Evolutionary conservation across 2,888 invertebrate species (phyloP).

Genomic region (Synanthedon vespiformis): DNA sequence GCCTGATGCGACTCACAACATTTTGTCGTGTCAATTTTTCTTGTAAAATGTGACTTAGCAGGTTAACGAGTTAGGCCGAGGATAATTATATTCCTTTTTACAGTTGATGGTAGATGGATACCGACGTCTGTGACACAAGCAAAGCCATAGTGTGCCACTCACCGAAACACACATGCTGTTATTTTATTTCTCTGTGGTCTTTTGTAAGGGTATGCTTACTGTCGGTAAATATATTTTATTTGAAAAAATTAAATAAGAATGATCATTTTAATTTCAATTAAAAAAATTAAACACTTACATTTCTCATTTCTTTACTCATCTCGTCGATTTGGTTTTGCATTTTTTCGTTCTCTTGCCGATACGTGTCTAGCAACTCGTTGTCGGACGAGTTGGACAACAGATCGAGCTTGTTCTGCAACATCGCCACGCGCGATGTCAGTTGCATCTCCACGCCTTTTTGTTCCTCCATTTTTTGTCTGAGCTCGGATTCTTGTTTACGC

Average conservation of each 20-base stretch:
- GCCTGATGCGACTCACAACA: too few relatives aligned
- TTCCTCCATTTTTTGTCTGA: slow-evolving; percentile 45
- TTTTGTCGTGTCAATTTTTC: too few relatives aligned
- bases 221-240: too few relatives aligned
- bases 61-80: too few relatives aligned
- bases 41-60: too few relatives aligned
- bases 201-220: too few relatives aligned
- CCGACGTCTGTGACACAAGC: too few relatives aligned
- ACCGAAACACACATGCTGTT: too few relatives aligned
- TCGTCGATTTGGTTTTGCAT: slow-evolving; percentile 40
- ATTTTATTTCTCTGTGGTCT: too few relatives aligned
- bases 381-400: slow-evolving; percentile 36
- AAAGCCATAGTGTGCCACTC: too few relatives aligned
- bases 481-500: slow-evolving; percentile 49
- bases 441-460: slow-evolving; percentile 54
- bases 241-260: not conserved
- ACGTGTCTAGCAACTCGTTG: slow-evolving; percentile 37
- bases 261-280: not conserved
- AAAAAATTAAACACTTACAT: slow-evolving; percentile 19
- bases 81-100: too few relatives aligned
- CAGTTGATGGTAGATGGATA: too few relatives aligned
- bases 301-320: slow-evolving; percentile 43
- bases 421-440: slow-evolving; percentile 43
- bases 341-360: slow-evolving; percentile 43
- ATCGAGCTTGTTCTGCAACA: slow-evolving; percentile 49